Evolutionary conservation across 2,888 invertebrate species (phyloP).

Genomic region (Hanleya hanleyi): DNA sequence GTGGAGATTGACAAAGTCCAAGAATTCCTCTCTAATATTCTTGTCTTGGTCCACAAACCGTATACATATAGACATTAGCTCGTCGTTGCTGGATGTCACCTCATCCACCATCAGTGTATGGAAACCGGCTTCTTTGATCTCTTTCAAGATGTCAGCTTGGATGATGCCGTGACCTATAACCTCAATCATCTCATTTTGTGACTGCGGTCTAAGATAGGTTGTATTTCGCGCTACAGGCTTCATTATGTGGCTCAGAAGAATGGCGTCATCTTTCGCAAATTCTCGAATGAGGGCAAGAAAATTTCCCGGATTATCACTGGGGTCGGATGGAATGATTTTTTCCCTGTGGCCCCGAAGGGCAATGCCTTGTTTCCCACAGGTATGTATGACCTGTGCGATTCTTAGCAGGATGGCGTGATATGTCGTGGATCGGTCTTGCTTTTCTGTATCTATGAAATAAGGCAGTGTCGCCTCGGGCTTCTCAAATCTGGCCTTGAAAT

Average conservation of each 20-base stretch:
- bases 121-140: constrained; percentile 11
- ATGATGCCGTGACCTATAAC: constrained; percentile 19
- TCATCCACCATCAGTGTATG: constrained; percentile 22
- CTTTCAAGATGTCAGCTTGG: constrained; percentile 7
- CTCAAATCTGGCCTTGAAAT: not conserved
- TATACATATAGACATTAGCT: constrained; percentile 14
- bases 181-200: constrained; percentile 13
- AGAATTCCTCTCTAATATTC: constrained; percentile 20
- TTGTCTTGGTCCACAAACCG: constrained; percentile 16
- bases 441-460: not conserved
- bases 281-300: constrained; percentile 11
- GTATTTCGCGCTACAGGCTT: not conserved
- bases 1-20: constrained; percentile 10
- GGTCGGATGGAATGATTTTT: not conserved
- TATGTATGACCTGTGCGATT: constrained; percentile 9
- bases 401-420: not conserved
- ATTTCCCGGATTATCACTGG: constrained; percentile 6
- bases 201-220: constrained; percentile 1
- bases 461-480: not conserved
- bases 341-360: constrained; percentile 14
- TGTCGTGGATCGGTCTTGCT: not conserved
- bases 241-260: not conserved
- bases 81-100: constrained; percentile 21
- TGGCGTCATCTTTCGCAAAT: not conserved
- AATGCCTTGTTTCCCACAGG: constrained; percentile 22